Percentiles rank a stretch among this genome's conserved stretches.
phyloP scores from a whole-genome alignment of 1,140 invertebrate genomes.

The Eumeta japonica region DNA sequence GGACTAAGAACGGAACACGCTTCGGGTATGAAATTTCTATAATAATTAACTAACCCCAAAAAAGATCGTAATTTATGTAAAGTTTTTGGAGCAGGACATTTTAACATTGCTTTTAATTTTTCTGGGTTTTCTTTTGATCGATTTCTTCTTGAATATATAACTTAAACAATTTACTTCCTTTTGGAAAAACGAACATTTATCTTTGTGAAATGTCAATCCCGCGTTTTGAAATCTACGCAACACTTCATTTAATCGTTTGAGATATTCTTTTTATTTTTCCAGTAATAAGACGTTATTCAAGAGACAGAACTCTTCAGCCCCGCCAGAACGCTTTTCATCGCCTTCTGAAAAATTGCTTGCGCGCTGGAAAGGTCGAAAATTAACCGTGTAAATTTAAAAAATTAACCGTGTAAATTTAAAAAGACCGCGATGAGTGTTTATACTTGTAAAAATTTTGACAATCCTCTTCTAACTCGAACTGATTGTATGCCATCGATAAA shows the following conservation, averaged over 20 bases:
- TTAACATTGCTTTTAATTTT: no score
- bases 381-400: conserved; percentile 23
- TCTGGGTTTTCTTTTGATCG: no score
- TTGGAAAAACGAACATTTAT: conserved; percentile 10
- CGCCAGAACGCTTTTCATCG: conserved; percentile 11
- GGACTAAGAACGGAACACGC: no score
- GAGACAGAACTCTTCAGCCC: no score
- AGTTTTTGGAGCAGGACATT: no score
- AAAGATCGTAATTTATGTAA: no score
- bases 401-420: conserved; percentile 26
- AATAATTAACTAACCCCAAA: no score
- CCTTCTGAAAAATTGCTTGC: conserved; percentile 24
- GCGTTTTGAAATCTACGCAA: conserved; percentile 11
- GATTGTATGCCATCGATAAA: no score
- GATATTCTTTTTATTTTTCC: conserved; percentile 15
- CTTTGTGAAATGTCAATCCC: conserved; percentile 13
- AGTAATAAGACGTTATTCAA: conserved; percentile 23
- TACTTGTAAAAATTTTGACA: conserved; percentile 32
- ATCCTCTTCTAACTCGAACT: conserved; percentile 26
- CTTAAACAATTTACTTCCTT: conserved; percentile 13
- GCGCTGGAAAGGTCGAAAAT: conserved; percentile 30
- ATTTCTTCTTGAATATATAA: conserved; percentile 12
- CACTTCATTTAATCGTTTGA: conserved; percentile 10
- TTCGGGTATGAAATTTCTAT: no score
- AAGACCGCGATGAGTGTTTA: conserved; percentile 27